Evolutionary conservation across 2,888 invertebrate genomes (phyloP).

Genomic region (Nomada goodeniana): DNA sequence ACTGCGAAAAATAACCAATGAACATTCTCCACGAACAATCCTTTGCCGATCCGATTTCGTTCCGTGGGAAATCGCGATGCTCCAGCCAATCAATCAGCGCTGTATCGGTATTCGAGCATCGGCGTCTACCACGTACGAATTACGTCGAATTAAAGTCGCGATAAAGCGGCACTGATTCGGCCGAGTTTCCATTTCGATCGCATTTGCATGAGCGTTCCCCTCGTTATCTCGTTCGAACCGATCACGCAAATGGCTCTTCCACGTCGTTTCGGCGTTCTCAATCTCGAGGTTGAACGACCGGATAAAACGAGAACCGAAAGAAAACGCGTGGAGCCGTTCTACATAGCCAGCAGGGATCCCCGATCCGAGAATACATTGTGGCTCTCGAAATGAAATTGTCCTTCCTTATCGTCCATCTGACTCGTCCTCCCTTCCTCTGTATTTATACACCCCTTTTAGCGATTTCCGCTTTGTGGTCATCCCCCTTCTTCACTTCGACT

Average conservation of each 20-base stretch:
- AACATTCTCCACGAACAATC: not conserved
- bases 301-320: conserved; percentile 55
- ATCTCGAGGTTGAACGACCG: conserved; percentile 62
- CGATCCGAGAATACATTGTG: conserved; percentile 48
- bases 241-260: conserved; percentile 63
- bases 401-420: conserved; percentile 59
- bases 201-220: conserved; percentile 63
- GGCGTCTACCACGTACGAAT: conserved; percentile 28
- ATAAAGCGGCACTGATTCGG: conserved; percentile 62
- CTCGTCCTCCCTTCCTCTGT: not conserved
- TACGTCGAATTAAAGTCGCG: conserved; percentile 56
- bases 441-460: not conserved
- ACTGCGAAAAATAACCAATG: too few species aligned
- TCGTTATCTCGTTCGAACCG: conserved; percentile 63
- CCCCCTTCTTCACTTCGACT: not conserved
- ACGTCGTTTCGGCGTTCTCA: conserved; percentile 33
- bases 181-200: conserved; percentile 62
- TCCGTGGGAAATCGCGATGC: not conserved
- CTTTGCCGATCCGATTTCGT: too few species aligned
- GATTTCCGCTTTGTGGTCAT: not conserved
- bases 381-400: conserved; percentile 70
- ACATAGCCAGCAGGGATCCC: conserved; percentile 31
- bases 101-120: conserved; percentile 16
- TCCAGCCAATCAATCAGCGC: conserved; percentile 8
- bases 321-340: conserved; percentile 38